These are phyloP conservation scores for Rotaria socialis DNA, from an alignment of 2,888 invertebrate genomes.

Conservation along the genomic window DNA sequence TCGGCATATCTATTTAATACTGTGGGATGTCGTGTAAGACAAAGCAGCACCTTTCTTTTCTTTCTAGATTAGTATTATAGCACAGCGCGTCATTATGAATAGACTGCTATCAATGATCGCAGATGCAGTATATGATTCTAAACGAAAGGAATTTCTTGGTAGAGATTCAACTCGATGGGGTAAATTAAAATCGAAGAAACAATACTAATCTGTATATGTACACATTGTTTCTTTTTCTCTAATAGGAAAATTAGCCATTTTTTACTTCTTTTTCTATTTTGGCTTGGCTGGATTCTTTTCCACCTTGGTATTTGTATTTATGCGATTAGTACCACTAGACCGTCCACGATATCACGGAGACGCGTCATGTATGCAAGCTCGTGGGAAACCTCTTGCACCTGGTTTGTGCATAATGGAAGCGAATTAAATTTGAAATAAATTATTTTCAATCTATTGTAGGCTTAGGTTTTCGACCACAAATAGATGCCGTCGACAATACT, in stretches of 20 bases:
- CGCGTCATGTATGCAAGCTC: neutral
- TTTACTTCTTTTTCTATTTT: slow-evolving; percentile 89
- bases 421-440: neutral
- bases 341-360: slow-evolving; percentile 70
- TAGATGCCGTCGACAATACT: slow-evolving; percentile 78
- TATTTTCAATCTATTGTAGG: slow-evolving; percentile 63
- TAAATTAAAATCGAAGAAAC: neutral
- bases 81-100: neutral
- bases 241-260: slow-evolving; percentile 67
- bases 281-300: slow-evolving; percentile 84
- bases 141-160: slow-evolving; percentile 40
- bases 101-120: neutral
- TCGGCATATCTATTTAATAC: too few species aligned
- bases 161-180: slow-evolving; percentile 41
- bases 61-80: neutral
- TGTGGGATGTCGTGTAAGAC: too few species aligned
- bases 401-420: neutral
- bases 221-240: neutral
- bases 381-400: neutral
- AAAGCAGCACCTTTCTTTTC: too few species aligned
- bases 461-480: slow-evolving; percentile 90
- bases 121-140: neutral
- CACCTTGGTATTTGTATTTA: slow-evolving; percentile 83
- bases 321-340: slow-evolving; percentile 78
- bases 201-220: neutral